phyloP scores from a whole-genome alignment of 2,797 vertebrate species.

The Enteromius thamalakanensis region DNA sequence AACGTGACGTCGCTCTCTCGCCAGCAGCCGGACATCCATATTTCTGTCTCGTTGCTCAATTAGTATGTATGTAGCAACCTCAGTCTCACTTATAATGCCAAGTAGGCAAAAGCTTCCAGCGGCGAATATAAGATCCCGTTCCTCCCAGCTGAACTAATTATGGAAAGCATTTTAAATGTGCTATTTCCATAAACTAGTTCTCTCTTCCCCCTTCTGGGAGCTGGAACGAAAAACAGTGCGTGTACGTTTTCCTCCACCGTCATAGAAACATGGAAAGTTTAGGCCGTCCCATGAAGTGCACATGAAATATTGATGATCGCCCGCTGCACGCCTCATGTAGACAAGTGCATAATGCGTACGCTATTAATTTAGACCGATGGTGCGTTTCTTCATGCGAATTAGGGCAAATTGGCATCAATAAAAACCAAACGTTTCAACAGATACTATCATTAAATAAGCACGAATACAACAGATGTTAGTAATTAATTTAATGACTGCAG shows the following conservation, averaged over 20 bases:
- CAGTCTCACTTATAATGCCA: constrained; percentile 59
- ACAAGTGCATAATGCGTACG: neutral
- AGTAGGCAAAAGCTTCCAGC: constrained; percentile 48
- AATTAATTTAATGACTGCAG: constrained; percentile 67
- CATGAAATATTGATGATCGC: constrained; percentile 59
- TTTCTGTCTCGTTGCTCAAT: constrained; percentile 31
- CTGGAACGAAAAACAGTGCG: constrained; percentile 14
- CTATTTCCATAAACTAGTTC: constrained; percentile 65
- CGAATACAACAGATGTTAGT: constrained; percentile 32
- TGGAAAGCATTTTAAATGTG: constrained; percentile 63
- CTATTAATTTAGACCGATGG: constrained; percentile 32
- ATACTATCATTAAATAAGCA: constrained; percentile 27
- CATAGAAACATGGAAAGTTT: constrained; percentile 37
- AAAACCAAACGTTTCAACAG: neutral
- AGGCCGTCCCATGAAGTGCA: constrained; percentile 48
- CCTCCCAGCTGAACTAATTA: constrained; percentile 75
- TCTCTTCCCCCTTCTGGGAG: constrained; percentile 41
- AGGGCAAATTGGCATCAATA: constrained; percentile 9
- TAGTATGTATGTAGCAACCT: constrained; percentile 27
- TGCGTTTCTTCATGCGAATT: neutral
- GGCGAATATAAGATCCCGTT: constrained; percentile 51
- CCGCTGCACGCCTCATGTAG: constrained; percentile 2
- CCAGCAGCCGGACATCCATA: constrained; percentile 30
- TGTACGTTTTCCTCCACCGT: constrained; percentile 27
- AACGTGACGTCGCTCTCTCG: constrained; percentile 19